Evolutionary conservation across 2,888 invertebrate species (phyloP).

Genomic region (Timema cristinae): DNA sequence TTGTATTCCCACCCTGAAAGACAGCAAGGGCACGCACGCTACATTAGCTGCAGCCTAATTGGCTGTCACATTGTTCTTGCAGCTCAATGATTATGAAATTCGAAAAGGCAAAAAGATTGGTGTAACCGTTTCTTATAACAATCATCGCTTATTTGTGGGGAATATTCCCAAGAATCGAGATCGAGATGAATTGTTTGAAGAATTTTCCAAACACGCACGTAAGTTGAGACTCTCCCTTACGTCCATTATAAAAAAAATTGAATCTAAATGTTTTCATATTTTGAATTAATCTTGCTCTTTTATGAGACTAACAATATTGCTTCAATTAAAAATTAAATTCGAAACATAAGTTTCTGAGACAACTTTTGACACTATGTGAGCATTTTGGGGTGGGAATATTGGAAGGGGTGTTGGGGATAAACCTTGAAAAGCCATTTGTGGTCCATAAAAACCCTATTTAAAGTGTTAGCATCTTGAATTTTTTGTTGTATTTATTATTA

Average conservation of each 20-base stretch:
- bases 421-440: conserved; percentile 18
- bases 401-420: conserved; percentile 22
- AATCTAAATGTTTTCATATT: not conserved
- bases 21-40: conserved; percentile 29
- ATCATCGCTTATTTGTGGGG: conserved; percentile 99
- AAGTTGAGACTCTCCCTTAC: conserved; percentile 64
- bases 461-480: too few relatives aligned
- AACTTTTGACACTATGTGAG: not conserved
- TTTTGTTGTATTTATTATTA: conserved; percentile 13
- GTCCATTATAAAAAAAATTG: conserved; percentile 26
- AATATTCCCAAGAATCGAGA: conserved; percentile 99
- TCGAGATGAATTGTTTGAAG: conserved; percentile 98
- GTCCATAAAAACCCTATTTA: not conserved
- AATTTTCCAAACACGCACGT: conserved; percentile 99
- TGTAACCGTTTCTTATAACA: conserved; percentile 99
- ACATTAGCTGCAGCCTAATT: conserved; percentile 47
- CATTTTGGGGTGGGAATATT: conserved; percentile 27
- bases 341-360: conserved; percentile 12
- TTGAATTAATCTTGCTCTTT: not conserved
- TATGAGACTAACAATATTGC: not conserved
- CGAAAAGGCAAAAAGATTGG: conserved; percentile 99
- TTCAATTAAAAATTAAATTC: conserved; percentile 21
- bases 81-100: conserved; percentile 99
- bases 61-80: conserved; percentile 80
- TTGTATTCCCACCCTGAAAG: conserved; percentile 29